Base-by-base conservation (phyloP, 1,140 invertebrate species). In the Metaphire vulgaris region DNA sequence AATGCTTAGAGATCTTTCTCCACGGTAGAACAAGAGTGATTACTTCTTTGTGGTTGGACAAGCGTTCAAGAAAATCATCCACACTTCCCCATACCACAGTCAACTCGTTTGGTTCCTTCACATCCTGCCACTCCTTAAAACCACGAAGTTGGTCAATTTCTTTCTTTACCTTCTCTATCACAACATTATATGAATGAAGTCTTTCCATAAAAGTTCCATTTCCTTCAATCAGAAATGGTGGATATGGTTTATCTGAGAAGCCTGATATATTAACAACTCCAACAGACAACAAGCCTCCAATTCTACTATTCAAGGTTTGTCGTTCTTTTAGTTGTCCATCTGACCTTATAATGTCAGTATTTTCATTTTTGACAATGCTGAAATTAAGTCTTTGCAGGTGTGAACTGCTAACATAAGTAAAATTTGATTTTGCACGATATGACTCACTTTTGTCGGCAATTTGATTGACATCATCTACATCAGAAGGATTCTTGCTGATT, bases 61-160 rank as follows among this genome's bases (percentile, higher is more conserved):
- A 56, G 15, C 33, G 32, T 28, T 68, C 26, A 28, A 77, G n/a
- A 56, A 77, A 77, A 33, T 74, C 76, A 56, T 77, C 76, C 26
- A n/a, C 66, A 28, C 68, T 75, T 12, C 76, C 71, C 76, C 76
- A 77, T 26, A 77, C n/a, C n/a, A 77, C 76, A 29, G 32, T n/a
- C 2, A 77, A 33, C 14, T 77, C 65, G 28, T 32, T 74, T 14
- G 71, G 71, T 72, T 33, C 15, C 41, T 32, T 32, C 28, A 70
- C 34, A 66, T 70, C 71, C 65, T 74, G 33, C 76, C 76, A 77
- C 33, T 32, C 15, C 29, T 34, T 31, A 2, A 67, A 66, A 21
- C 26, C 41, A 34, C 76, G 33, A 2, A 30, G 26, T 2, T 30
- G 16, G 21, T 64, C 33, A 32, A 77, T 74, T 33, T 77, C 28